Evolutionary conservation across 1,140 invertebrate species (phyloP).

Genomic region (Whitmania pigra): DNA sequence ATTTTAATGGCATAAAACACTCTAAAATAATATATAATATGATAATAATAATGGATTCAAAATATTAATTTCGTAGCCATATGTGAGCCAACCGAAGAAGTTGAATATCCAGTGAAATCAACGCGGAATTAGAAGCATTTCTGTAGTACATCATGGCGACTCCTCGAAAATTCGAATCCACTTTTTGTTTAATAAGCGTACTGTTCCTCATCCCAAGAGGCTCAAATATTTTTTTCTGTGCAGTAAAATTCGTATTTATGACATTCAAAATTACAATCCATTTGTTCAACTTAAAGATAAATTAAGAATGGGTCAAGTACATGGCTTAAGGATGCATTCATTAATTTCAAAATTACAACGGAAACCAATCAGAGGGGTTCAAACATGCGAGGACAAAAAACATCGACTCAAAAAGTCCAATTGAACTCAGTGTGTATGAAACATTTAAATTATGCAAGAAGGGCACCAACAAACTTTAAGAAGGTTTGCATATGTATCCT

Average conservation of each 20-base stretch:
- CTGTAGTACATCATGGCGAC: neutral
- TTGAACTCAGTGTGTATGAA: no score
- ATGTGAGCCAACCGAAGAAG: neutral
- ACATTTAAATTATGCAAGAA: no score
- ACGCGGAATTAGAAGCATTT: neutral
- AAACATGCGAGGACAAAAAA: no score
- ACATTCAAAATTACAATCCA: no score
- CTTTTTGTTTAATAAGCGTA: neutral
- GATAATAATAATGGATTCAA: neutral
- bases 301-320: no score
- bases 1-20: neutral
- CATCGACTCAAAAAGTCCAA: no score
- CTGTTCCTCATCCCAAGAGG: neutral
- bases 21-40: constrained; percentile 13
- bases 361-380: no score
- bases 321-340: no score
- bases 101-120: neutral
- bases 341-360: no score
- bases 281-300: no score
- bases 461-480: neutral
- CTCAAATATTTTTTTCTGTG: neutral
- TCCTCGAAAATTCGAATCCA: no score
- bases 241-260: no score
- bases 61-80: neutral
- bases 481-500: neutral